Conservation (phyloP, 1,140 invertebrate species). For the Drosophila lacertosa region DNA sequence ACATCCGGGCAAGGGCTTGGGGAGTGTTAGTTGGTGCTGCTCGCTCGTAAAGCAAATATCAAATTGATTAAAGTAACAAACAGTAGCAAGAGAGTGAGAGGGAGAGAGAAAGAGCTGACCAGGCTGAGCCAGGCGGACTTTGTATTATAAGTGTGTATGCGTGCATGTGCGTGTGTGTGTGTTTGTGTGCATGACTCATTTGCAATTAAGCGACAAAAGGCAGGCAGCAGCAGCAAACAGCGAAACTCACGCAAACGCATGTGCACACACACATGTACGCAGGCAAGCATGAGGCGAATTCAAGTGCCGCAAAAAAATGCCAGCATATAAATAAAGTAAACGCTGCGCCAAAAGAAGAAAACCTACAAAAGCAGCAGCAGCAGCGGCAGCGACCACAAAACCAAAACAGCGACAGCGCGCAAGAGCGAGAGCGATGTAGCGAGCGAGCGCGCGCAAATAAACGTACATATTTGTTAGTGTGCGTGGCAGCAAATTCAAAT, state of each 20-base stretch:
- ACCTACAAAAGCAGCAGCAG: constrained; percentile 53
- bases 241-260: constrained; percentile 24
- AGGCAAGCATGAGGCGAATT: constrained; percentile 36
- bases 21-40: background rate
- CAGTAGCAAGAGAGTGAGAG: background rate
- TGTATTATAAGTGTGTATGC: constrained; percentile 48
- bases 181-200: constrained; percentile 73
- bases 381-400: constrained; percentile 61
- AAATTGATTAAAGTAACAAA: constrained; percentile 67
- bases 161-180: constrained; percentile 35
- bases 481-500: constrained; percentile 53
- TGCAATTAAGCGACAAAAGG: constrained; percentile 76
- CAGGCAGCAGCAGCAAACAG: constrained; percentile 34
- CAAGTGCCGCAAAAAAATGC: constrained; percentile 79
- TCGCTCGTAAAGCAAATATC: constrained; percentile 45
- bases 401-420: constrained; percentile 17
- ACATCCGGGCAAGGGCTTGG: constrained; percentile 11
- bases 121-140: constrained; percentile 61
- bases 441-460: constrained; percentile 4
- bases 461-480: constrained; percentile 9
- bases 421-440: background rate
- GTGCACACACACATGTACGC: background rate
- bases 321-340: constrained; percentile 80
- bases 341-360: constrained; percentile 48
- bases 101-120: constrained; percentile 36